A percentile compares a stretch with the other conserved stretches of the same genome.
These are phyloP conservation scores for Setophaga kirtlandii DNA, from an alignment of 2,113 vertebrate genomes.

Conservation along the genomic window DNA sequence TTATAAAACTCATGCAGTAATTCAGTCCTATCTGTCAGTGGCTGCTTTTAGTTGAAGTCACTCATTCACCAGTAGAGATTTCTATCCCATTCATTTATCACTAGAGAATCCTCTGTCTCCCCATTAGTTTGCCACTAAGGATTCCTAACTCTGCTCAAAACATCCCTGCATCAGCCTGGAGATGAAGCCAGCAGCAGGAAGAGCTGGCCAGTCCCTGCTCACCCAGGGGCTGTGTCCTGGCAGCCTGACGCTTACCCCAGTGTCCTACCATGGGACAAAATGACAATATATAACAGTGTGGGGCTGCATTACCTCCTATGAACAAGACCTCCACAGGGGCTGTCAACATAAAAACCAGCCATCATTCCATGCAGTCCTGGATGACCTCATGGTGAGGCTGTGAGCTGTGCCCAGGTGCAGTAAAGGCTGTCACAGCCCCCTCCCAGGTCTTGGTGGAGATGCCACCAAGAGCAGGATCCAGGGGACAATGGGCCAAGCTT, in stretches of 20 bases:
- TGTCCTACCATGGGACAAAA: neutral
- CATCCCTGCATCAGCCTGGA: neutral
- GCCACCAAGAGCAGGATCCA: neutral
- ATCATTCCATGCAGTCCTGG: accelerated
- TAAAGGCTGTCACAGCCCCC: neutral
- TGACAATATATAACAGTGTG: neutral
- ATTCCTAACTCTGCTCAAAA: neutral
- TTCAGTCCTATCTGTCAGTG: neutral
- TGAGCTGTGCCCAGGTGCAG: neutral
- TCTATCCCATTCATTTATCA: neutral
- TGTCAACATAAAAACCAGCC: neutral
- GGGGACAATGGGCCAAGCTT: neutral
- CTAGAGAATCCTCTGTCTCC: neutral
- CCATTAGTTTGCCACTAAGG: neutral
- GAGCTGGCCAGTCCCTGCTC: neutral
- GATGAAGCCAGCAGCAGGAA: neutral
- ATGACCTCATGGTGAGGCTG: neutral
- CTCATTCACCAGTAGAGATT: neutral
- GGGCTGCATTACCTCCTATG: neutral
- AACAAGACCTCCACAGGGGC: accelerated
- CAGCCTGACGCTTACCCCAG: neutral
- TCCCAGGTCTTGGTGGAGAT: neutral
- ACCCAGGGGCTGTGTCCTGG: accelerated
- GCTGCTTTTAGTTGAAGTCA: neutral
- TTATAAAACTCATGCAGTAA: neutral